Evolutionary conservation across 2,113 vertebrate species (phyloP).

Genomic region (Hylia prasina): DNA sequence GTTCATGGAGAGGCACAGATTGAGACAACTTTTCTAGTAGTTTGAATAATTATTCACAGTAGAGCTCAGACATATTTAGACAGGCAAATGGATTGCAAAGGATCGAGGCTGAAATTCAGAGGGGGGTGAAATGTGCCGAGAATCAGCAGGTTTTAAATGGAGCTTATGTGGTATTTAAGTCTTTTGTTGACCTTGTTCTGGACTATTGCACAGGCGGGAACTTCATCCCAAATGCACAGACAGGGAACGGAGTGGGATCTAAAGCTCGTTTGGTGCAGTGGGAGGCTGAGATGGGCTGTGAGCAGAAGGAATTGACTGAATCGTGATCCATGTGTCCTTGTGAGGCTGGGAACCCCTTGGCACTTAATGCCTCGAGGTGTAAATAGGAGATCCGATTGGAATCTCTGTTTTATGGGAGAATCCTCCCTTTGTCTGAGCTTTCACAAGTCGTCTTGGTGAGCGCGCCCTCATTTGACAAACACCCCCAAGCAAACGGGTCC

Average conservation of each 20-base stretch:
- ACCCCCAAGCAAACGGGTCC: accelerated
- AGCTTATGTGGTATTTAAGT: constrained; percentile 25
- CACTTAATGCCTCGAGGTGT: neutral
- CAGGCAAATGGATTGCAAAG: neutral
- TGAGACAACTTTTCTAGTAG: neutral
- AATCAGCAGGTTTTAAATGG: constrained; percentile 9
- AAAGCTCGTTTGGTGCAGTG: accelerated
- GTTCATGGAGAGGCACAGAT: neutral
- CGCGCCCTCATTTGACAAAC: neutral
- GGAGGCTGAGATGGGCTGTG: neutral
- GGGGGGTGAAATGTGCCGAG: neutral
- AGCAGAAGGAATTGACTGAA: neutral
- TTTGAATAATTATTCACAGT: neutral
- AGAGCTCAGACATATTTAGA: neutral
- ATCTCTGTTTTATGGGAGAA: neutral
- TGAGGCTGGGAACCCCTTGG: neutral
- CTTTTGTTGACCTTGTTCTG: constrained; percentile 42
- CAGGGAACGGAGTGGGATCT: neutral
- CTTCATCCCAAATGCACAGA: neutral
- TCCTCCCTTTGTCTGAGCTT: neutral
- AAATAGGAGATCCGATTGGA: neutral
- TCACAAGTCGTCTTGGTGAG: neutral
- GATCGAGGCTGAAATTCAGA: neutral
- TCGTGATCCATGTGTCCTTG: accelerated
- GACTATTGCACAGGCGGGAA: neutral